Percentiles rank a stretch among this genome's conserved stretches.
Evolutionary conservation across 2,888 invertebrate species (phyloP).

Genomic region (Lasioglossum lativentre): DNA sequence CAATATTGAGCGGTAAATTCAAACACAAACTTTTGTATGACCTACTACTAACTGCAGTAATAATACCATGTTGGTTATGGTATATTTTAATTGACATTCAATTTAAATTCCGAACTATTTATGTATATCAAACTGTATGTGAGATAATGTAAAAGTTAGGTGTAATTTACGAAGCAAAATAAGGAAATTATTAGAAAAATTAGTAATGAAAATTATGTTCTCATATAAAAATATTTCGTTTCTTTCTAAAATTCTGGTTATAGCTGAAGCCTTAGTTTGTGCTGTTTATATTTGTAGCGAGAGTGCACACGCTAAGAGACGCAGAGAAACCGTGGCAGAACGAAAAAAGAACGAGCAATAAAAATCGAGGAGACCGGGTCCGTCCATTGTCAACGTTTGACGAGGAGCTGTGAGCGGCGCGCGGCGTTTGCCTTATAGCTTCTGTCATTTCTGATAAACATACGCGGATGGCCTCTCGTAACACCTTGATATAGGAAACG

Average conservation of each 20-base stretch:
- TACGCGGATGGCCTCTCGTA: constrained; percentile 43
- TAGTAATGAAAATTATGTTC: not conserved
- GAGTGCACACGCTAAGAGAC: not conserved
- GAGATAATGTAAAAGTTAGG: too few relatives aligned
- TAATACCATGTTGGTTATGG: too few relatives aligned
- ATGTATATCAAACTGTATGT: too few relatives aligned
- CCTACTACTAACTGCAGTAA: too few relatives aligned
- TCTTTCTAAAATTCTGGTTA: not conserved
- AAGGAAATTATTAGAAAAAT: too few relatives aligned
- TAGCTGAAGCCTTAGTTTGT: not conserved
- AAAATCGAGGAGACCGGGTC: constrained; percentile 35
- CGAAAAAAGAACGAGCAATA: constrained; percentile 39
- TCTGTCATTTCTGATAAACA: constrained; percentile 68
- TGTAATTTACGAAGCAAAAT: too few relatives aligned
- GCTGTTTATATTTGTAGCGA: not conserved
- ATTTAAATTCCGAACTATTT: too few relatives aligned
- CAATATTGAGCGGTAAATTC: too few relatives aligned
- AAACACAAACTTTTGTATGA: too few relatives aligned
- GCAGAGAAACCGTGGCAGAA: not conserved
- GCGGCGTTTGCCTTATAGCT: constrained; percentile 68
- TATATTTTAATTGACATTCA: too few relatives aligned
- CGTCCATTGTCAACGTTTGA: constrained; percentile 42
- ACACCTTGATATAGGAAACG: constrained; percentile 47
- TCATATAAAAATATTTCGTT: not conserved
- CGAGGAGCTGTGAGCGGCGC: constrained; percentile 41